Evolutionary conservation across 2,888 invertebrate genomes (phyloP), one percentile per base, ranked within the genome.

Genomic region (Tolmerus cingulatus): DNA sequence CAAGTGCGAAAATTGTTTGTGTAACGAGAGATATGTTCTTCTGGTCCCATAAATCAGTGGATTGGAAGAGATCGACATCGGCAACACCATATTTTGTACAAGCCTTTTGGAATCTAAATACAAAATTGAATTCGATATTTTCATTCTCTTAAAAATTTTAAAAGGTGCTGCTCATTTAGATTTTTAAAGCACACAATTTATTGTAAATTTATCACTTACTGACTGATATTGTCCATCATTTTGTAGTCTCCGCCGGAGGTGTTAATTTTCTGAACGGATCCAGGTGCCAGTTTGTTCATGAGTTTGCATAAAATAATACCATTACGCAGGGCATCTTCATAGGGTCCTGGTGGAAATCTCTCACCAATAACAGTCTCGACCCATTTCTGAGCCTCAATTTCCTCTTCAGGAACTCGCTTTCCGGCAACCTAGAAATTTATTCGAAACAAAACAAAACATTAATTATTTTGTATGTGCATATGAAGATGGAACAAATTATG

Each of bases 151-250:
- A 1, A 40, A 40, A 40, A 40, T 0, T 40, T 3, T 12, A 40
- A 40, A 40, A 40, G 5, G 1, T 2, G 40, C 1, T 40, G 2
- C 1, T 40, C 12, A 40, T 7, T 34, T 34, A 34, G 7, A 34
- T 34, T 34, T 34, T 34, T 34, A 34, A 34, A 34, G 34, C 0
- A 43, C 2, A 12, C 12, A 9, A 46, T 46, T 46, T 46, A 46
- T 55, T 55, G 3, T 55, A 34, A 57, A 30, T 23, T 40, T 66
- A 16, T 43, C 87, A 95, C 96, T 94, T 92, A 98, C 96, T 97
- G 96, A 93, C 95, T 96, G 88, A 98, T 96, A 91, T 98, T 98
- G 91, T 98, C 98, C 98, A 98, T 98, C 94, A 97, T 96, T 91
- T 98, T 98, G 94, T 98, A 98, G 91, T 98, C 98, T 5, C 97